Percentiles rank a stretch among this genome's conserved stretches.
phyloP scores from a whole-genome alignment of 1,140 invertebrate species.

The Brachionus angularis region DNA sequence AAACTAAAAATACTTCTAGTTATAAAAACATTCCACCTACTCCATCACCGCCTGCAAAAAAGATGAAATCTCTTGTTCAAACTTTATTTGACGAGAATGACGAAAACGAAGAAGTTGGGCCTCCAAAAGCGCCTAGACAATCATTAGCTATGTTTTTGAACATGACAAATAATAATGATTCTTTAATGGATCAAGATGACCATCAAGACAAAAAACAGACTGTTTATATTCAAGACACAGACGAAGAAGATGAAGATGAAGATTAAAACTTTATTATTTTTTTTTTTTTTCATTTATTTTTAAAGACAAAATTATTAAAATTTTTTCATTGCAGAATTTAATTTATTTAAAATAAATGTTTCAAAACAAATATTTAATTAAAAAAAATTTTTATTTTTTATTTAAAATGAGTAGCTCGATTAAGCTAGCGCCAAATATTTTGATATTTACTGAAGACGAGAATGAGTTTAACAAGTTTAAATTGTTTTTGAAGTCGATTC shows the following conservation, averaged over 20 bases:
- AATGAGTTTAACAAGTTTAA: constrained; percentile 30
- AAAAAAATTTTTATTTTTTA: too few species aligned
- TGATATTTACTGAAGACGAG: constrained; percentile 1
- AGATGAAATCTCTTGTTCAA: constrained; percentile 5
- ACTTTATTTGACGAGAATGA: constrained; percentile 32
- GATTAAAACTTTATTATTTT: too few species aligned
- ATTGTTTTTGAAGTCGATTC: not conserved
- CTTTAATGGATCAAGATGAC: too few species aligned
- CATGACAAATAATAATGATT: not conserved
- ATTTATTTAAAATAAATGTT: too few species aligned
- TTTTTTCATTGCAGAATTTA: too few species aligned
- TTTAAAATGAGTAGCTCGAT: too few species aligned
- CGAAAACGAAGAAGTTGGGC: constrained; percentile 15
- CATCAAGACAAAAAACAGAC: too few species aligned
- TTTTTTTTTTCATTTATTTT: too few species aligned
- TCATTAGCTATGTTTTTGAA: constrained; percentile 32
- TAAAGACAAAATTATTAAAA: too few species aligned
- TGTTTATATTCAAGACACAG: too few species aligned
- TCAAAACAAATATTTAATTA: too few species aligned
- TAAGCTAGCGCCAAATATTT: constrained; percentile 35
- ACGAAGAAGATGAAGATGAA: too few species aligned
- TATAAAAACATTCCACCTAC: constrained; percentile 10
- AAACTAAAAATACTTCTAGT: not conserved
- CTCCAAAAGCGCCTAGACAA: not conserved
- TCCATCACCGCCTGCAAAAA: constrained; percentile 15